Base-by-base conservation (phyloP, 2,797 vertebrate genomes). In the Trachops cirrhosus region DNA sequence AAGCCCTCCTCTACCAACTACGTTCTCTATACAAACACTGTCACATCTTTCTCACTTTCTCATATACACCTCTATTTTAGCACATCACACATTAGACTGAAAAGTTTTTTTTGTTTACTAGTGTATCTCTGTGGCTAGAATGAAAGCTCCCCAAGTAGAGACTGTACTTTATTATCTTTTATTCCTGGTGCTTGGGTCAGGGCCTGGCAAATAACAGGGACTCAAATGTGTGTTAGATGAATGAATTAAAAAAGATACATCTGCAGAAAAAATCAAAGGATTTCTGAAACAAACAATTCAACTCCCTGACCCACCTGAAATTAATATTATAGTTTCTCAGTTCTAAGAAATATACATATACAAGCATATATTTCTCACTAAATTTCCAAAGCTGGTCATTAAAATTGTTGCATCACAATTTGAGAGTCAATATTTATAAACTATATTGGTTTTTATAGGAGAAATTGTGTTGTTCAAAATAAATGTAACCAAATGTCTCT, bases 401-500 rank as follows among this genome's bases (percentile, higher is more conserved):
- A 85, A 86, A 29, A 79, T 29, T 77, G 34, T 7, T 59, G 64
- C 6, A 82, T 93, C 41, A 87, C 16, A 89, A 52, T 89, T 95
- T 68, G 50, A 88, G 59, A 84, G 5, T 83, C 41, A 62, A 70
- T 82, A 90, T 85, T 93, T 95, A 95, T 62, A 82, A 90, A 54
- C 12, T 46, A 75, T 24, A 86, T 39, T 87, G 46, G 19, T 83
- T 95, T 92, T 96, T 83, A 91, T 67, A 44, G 54, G 67, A 64
- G 89, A 87, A 16, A 90, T 50, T 94, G 41, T 79, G 48, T 15
- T 83, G 6, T 64, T 95, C 48, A 97, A 91, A 83, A 94, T 88
- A 95, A 91, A 93, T 29, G 77, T 95, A 96, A 77, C 50, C 54
- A 37, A 82, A 62, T 88, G 19, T 96, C 80, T 85, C 62, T 83